Conservation (phyloP, 2,888 invertebrate species). For the Dasysyrphus albostriatus region DNA sequence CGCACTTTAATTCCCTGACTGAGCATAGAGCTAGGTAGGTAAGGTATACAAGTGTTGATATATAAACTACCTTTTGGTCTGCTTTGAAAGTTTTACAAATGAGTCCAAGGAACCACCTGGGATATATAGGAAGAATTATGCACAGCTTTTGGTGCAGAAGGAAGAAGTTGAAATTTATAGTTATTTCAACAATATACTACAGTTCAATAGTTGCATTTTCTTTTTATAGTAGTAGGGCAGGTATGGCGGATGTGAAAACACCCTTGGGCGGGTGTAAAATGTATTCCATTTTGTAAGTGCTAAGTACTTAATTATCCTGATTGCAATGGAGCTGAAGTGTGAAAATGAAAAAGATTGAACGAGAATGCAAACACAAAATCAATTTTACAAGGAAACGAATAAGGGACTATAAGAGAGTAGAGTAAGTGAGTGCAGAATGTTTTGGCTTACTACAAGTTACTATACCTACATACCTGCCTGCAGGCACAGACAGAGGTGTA, state of each 20-base stretch:
- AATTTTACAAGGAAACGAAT: constrained; percentile 20
- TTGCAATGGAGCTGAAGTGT: constrained; percentile 29
- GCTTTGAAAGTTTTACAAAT: constrained; percentile 17
- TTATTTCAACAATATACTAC: neutral
- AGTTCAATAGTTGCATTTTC: neutral
- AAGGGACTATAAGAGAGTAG: neutral
- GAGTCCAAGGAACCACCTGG: neutral
- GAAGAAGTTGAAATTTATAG: neutral
- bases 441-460: neutral
- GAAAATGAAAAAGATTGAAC: constrained; percentile 38
- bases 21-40: neutral
- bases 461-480: too few species aligned
- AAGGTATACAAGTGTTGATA: constrained; percentile 37
- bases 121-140: neutral
- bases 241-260: constrained; percentile 2
- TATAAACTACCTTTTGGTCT: constrained; percentile 37
- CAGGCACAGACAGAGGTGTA: neutral
- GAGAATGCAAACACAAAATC: constrained; percentile 36
- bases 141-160: neutral
- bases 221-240: neutral
- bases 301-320: constrained; percentile 51
- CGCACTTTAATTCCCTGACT: constrained; percentile 58
- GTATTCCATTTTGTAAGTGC: constrained; percentile 31
- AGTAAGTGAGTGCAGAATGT: neutral
- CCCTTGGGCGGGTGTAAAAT: neutral